Percentiles rank a stretch among this genome's conserved stretches.
phyloP scores from a whole-genome alignment of 2,888 invertebrate species.

The Chrysolina oricalcia region DNA sequence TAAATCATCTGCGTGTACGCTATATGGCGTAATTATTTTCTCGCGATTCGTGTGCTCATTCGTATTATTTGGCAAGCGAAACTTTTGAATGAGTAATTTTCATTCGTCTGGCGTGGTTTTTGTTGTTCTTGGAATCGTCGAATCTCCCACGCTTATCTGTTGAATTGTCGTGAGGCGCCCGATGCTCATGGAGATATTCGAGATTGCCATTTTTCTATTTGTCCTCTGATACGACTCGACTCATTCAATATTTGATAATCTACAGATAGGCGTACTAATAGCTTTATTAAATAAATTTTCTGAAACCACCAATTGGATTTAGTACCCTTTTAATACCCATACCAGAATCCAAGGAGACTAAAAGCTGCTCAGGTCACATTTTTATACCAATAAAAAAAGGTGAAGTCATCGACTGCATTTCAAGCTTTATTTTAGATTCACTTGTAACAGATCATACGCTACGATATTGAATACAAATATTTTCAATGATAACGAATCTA shows the following conservation, averaged over 20 bases:
- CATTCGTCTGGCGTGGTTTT: slow-evolving; percentile 14
- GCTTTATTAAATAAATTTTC: not conserved
- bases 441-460: no score
- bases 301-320: not conserved
- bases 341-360: not conserved
- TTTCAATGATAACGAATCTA: no score
- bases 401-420: no score
- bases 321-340: not conserved
- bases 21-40: slow-evolving; percentile 15
- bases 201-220: not conserved
- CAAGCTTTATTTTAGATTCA: no score
- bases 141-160: not conserved
- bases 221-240: not conserved
- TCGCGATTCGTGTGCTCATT: slow-evolving; percentile 13
- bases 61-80: slow-evolving; percentile 16
- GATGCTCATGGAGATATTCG: not conserved
- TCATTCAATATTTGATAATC: not conserved
- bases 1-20: slow-evolving; percentile 20
- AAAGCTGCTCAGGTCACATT: no score
- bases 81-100: slow-evolving; percentile 21
- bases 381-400: no score
- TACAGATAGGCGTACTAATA: not conserved
- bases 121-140: slow-evolving; percentile 15
- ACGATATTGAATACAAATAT: no score
- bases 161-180: not conserved